phyloP scores from a whole-genome alignment of 2,888 invertebrate species.

The Tachystola acroxantha region DNA sequence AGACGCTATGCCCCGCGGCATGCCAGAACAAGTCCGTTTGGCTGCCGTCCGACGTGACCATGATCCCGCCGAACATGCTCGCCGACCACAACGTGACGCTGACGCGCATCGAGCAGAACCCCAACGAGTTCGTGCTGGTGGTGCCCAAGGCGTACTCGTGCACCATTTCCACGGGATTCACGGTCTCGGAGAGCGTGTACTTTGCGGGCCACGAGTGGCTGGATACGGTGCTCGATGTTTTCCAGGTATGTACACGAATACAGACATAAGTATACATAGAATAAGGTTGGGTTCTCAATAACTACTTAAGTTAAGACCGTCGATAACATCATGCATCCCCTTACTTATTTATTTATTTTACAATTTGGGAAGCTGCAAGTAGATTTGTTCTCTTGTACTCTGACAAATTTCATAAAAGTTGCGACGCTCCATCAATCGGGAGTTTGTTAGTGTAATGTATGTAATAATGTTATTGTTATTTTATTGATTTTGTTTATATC shows the following conservation, averaged over 20 bases:
- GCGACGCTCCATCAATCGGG: too few relatives aligned
- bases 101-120: slow-evolving; percentile 87
- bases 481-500: too few relatives aligned
- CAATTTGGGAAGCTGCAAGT: too few relatives aligned
- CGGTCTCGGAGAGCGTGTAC: slow-evolving; percentile 94
- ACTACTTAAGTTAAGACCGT: too few relatives aligned
- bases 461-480: too few relatives aligned
- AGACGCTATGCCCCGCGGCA: slow-evolving; percentile 87
- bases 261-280: neutral
- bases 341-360: too few relatives aligned
- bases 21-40: slow-evolving; percentile 91
- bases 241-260: slow-evolving; percentile 81
- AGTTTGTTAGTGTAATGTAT: too few relatives aligned
- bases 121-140: slow-evolving; percentile 93
- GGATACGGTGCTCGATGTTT: slow-evolving; percentile 82
- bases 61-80: slow-evolving; percentile 92
- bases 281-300: too few relatives aligned
- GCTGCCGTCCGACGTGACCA: slow-evolving; percentile 94
- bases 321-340: too few relatives aligned
- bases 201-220: slow-evolving; percentile 92
- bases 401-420: too few relatives aligned
- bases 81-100: slow-evolving; percentile 87
- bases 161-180: slow-evolving; percentile 92
- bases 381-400: too few relatives aligned
- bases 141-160: slow-evolving; percentile 93